These are phyloP conservation scores for Microcaecilia unicolor DNA, from an alignment of 2,797 vertebrate genomes.

Conservation along the genomic window DNA sequence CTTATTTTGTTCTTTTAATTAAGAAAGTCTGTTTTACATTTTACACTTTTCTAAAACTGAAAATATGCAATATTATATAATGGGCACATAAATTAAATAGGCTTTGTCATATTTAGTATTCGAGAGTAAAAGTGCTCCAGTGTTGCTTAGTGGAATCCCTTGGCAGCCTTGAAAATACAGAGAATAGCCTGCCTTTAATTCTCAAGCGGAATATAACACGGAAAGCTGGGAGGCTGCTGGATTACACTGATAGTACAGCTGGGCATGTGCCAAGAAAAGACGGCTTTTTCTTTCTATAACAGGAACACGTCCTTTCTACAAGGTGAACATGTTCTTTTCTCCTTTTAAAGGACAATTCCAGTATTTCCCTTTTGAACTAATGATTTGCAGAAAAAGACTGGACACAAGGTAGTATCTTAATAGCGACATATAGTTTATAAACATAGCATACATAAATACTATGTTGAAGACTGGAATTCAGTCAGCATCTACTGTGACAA, in stretches of 20 bases:
- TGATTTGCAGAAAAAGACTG: conserved; percentile 41
- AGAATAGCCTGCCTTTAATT: conserved; percentile 34
- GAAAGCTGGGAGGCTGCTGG: conserved; percentile 38
- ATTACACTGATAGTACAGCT: conserved; percentile 35
- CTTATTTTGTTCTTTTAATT: conserved; percentile 35
- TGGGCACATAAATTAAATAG: conserved; percentile 41
- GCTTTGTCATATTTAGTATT: conserved; percentile 48
- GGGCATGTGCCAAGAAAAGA: conserved; percentile 37
- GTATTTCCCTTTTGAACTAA: conserved; percentile 41
- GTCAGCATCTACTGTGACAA: conserved; percentile 30
- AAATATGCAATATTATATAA: conserved; percentile 39
- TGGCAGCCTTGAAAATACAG: conserved; percentile 24
- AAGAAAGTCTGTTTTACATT: conserved; percentile 28
- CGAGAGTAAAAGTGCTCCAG: conserved; percentile 40
- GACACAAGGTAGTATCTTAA: conserved; percentile 35
- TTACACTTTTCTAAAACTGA: conserved; percentile 15
- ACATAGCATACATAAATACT: conserved; percentile 19
- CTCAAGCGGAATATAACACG: conserved; percentile 40
- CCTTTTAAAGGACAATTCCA: conserved; percentile 46
- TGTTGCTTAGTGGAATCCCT: conserved; percentile 36
- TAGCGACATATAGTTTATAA: conserved; percentile 24
- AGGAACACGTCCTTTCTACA: conserved; percentile 46
- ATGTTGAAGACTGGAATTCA: conserved; percentile 31
- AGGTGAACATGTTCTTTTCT: conserved; percentile 40
- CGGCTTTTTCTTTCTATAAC: conserved; percentile 2